Evolutionary conservation across 2,797 vertebrate genomes (phyloP), one percentile per base, ranked within the genome.

Genomic region (Halcyon chelicuti): DNA sequence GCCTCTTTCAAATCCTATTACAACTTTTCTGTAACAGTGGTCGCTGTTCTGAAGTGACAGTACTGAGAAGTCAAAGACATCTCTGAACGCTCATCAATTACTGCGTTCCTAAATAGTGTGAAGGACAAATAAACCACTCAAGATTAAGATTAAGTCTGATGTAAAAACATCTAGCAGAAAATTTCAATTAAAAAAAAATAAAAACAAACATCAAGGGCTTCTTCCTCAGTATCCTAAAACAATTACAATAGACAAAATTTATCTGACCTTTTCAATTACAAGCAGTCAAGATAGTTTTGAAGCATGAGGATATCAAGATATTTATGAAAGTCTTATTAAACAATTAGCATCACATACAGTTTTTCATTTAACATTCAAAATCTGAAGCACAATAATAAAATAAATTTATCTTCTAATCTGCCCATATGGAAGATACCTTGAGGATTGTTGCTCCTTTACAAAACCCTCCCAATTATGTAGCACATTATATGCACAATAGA

Each of bases 271-370:
- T 10, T 76, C 52, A 72, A 37, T 52, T 73, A 67, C 4, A 86
- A 88, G 52, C 21, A 10, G 42, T 67, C 29, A 31, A 40, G n/a
- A 33, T 4, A 13, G 4, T 58, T 76, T 13, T 66, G 31, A 68
- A 21, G 15, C 10, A 47, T n/a, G 26, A 66, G 51, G 14, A 57
- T 63, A 12, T 7, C 23, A 52, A 47, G 3, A 57, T 58, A 25
- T 44, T 46, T 79, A 31, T 28, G 52, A 55, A 78, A 65, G 25
- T 40, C 12, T 40, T 12, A 20, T 47, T 18, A 42, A 88, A 51
- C 7, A 52, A 23, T n/a, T 35, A 33, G 7, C 10, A 55, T 4
- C 33, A 37, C 0, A 2, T 29, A 37, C 0, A 35, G 10, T 47
- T 31, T 13, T 31, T 13, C 46, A 21, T 31, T 72, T 39, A 62